These are phyloP conservation scores for Hormaphis cornu DNA, from an alignment of 1,140 invertebrate species.

Conservation along the genomic window DNA sequence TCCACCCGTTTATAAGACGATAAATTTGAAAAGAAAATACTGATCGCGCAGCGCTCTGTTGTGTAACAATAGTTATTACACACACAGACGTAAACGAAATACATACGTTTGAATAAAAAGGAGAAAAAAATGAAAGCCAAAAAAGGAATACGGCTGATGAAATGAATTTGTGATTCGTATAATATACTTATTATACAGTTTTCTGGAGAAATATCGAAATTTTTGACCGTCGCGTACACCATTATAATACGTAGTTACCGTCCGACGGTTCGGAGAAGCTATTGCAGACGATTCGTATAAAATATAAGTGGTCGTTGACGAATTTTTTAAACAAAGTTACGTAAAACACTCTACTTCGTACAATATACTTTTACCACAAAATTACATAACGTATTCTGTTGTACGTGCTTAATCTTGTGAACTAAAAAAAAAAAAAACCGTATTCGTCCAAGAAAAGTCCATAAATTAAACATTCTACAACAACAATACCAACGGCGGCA, in stretches of 20 bases:
- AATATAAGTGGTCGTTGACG: not conserved
- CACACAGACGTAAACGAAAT: too few relatives aligned
- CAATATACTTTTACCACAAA: not conserved
- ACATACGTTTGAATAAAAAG: too few relatives aligned
- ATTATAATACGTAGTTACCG: not conserved
- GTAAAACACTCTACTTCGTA: not conserved
- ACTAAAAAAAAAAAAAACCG: not conserved
- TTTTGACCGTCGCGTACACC: not conserved
- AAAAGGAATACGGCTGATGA: too few relatives aligned
- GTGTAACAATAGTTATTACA: too few relatives aligned
- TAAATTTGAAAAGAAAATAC: too few relatives aligned
- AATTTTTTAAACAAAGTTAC: not conserved
- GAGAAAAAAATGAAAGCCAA: too few relatives aligned
- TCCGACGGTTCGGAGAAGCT: not conserved
- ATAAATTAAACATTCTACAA: too few relatives aligned
- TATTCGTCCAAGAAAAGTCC: not conserved
- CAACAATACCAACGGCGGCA: too few relatives aligned
- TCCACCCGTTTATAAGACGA: too few relatives aligned
- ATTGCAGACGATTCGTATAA: not conserved
- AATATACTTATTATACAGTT: not conserved
- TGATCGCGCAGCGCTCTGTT: too few relatives aligned
- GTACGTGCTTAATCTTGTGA: not conserved
- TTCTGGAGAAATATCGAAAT: not conserved
- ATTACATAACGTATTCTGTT: not conserved
- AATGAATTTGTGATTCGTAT: too few relatives aligned